Evolutionary conservation across 64 coral and sea anemone genomes (phyloP), one percentile per base, ranked within the genome.

Genomic region (Dendronephthya gigantea): DNA sequence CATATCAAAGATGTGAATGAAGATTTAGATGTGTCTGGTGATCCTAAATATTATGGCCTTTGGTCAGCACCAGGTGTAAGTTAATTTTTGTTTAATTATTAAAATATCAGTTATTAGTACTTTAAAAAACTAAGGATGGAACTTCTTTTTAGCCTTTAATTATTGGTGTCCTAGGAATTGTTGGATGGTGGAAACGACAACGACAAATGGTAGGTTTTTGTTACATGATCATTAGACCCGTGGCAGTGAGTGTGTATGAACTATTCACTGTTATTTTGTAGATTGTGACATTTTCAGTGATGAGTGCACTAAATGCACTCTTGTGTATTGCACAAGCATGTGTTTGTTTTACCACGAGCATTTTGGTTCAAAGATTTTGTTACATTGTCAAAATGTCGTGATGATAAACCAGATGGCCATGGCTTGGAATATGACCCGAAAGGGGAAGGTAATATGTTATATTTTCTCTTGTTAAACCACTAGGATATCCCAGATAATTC

Each of bases 311-410:
- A 0, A 79, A 79, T 29, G 29, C 29, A 16, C 0, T 34, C 30
- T 33, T 79, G 15, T 36, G 30, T 29, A 79, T 79, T 29, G 31
- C 72, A 14, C 14, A 35, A 8, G 30, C 72, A 33, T n/a, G 72
- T 35, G 10, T 79, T 79, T 34, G 27, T 79, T 16, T 79, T 79
- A 15, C 72, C 72, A 79, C 13, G 1, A 2, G 36, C 32, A 33
- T 35, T 79, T 39, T 79, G 72, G 72, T 79, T 36, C 22, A 79
- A 79, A 39, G 72, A 79, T 79, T 79, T 79, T 79, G 30, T 79
- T 34, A 79, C 72, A 14, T 79, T 79, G 17, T 29, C 72, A 33
- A 79, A 79, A 79, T 79, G 72, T 79, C 72, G 72, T 33, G 72
- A 79, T 36, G 32, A 79, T 79, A 33, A 29, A 33, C 72, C 36